A percentile compares a stretch with the other conserved stretches of the same genome.
Evolutionary conservation across 2,113 vertebrate genomes (phyloP).

Genomic region (Orcinus orca): DNA sequence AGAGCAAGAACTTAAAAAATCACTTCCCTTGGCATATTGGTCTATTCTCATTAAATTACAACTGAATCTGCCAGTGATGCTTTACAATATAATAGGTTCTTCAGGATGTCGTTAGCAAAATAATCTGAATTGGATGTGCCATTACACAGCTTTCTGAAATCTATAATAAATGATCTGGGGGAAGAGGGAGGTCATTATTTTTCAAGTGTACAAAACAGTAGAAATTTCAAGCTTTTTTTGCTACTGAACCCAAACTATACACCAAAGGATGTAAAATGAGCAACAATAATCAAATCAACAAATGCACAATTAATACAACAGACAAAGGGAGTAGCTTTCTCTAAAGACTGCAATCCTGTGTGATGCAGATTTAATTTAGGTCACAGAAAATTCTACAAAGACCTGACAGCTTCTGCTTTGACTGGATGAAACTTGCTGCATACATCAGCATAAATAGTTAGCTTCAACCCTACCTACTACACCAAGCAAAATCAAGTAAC

Average conservation of each 20-base stretch:
- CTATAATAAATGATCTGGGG: conserved; percentile 34
- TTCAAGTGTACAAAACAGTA: conserved; percentile 13
- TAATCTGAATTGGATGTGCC: background rate
- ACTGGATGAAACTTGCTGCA: background rate
- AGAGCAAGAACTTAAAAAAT: conserved; percentile 17
- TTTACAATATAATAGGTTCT: conserved; percentile 39
- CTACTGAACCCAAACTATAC: background rate
- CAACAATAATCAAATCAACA: conserved; percentile 36
- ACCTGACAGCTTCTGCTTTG: background rate
- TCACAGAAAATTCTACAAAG: conserved; percentile 24
- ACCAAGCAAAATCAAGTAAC: conserved; percentile 7
- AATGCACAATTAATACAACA: conserved; percentile 22
- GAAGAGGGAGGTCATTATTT: background rate
- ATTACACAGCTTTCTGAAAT: conserved; percentile 32
- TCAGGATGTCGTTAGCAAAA: background rate
- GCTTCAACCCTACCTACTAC: background rate
- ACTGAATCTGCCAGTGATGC: background rate
- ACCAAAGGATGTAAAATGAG: background rate
- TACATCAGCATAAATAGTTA: background rate
- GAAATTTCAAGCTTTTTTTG: background rate
- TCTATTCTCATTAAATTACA: conserved; percentile 44
- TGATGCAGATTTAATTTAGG: conserved; percentile 16
- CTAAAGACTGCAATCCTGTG: background rate
- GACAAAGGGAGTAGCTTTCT: background rate
- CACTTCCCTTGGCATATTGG: conserved; percentile 4